Evolutionary conservation across 2,113 vertebrate species (phyloP).

Genomic region (Rhea pennata): DNA sequence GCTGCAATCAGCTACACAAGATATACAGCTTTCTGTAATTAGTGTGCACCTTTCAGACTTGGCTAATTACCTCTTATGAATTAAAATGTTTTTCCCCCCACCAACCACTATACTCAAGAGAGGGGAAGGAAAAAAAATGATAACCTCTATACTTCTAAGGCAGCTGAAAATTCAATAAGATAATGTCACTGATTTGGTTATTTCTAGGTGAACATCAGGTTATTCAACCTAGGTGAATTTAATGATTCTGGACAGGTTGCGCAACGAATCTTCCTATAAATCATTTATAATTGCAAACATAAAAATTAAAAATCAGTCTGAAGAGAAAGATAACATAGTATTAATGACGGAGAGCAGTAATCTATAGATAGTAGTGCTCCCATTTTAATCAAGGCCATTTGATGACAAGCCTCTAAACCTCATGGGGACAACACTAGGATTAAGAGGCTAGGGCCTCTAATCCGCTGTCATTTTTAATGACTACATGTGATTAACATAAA

Average conservation of each 20-base stretch:
- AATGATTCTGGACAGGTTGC: conserved; percentile 85
- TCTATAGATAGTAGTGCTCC: conserved; percentile 68
- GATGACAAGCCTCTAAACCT: conserved; percentile 71
- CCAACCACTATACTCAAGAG: conserved; percentile 27
- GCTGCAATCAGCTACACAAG: conserved; percentile 62
- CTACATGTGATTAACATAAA: conserved; percentile 31
- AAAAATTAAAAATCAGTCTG: conserved; percentile 88
- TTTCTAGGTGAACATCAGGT: conserved; percentile 86
- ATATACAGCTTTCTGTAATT: conserved; percentile 74
- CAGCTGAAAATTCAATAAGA: conserved; percentile 72
- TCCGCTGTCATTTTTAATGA: conserved; percentile 33
- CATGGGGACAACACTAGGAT: conserved; percentile 4
- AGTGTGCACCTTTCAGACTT: conserved; percentile 75
- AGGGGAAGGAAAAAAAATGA: not conserved
- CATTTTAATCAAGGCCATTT: conserved; percentile 75
- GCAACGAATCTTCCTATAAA: conserved; percentile 87
- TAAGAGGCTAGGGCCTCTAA: conserved; percentile 6
- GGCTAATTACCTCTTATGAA: conserved; percentile 80
- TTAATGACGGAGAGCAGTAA: conserved; percentile 80
- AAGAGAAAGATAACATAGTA: conserved; percentile 84
- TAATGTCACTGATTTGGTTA: conserved; percentile 77
- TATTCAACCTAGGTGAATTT: conserved; percentile 91
- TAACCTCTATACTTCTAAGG: conserved; percentile 54
- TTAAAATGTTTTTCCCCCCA: conserved; percentile 65
- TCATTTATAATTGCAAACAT: conserved; percentile 83